Percentiles rank a stretch among this genome's conserved stretches.
These are phyloP conservation scores for Plectrocnemia conspersa DNA, from an alignment of 1,140 invertebrate species.

Conservation along the genomic window DNA sequence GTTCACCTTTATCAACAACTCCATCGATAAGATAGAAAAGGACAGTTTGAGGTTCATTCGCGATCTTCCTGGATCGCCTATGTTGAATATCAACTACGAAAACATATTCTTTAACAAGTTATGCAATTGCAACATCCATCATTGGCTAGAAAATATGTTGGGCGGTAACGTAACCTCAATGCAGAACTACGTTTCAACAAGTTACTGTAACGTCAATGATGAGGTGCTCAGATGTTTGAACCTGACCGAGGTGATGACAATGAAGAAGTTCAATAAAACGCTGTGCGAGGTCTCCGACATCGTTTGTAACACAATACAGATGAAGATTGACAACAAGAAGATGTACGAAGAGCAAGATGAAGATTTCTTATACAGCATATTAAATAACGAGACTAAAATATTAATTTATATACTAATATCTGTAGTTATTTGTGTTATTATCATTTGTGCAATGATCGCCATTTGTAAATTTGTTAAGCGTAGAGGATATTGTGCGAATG, in stretches of 20 bases:
- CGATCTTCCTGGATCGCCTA: constrained; percentile 45
- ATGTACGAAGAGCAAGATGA: constrained; percentile 37
- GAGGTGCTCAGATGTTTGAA: constrained; percentile 59
- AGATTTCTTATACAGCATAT: too few species aligned
- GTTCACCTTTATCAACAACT: constrained; percentile 60
- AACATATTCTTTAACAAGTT: constrained; percentile 59
- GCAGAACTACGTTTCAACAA: constrained; percentile 51
- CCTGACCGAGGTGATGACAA: constrained; percentile 55
- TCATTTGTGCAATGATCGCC: constrained; percentile 3
- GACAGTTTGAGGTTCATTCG: constrained; percentile 55
- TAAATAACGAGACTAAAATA: constrained; percentile 30
- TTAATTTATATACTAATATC: constrained; percentile 38
- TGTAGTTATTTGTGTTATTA: constrained; percentile 12
- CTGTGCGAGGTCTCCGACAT: constrained; percentile 53
- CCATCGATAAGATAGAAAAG: constrained; percentile 50
- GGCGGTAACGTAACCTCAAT: constrained; percentile 40
- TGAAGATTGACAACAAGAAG: constrained; percentile 46
- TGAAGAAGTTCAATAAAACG: constrained; percentile 57
- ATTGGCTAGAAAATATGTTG: constrained; percentile 53
- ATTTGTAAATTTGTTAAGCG: constrained; percentile 22
- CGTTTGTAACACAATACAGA: constrained; percentile 49
- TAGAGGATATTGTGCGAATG: constrained; percentile 22
- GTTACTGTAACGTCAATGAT: constrained; percentile 57
- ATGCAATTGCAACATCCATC: constrained; percentile 59
- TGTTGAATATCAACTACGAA: constrained; percentile 50